Evolutionary conservation across 1,140 invertebrate species (phyloP).

Genomic region (Helicoverpa zea): DNA sequence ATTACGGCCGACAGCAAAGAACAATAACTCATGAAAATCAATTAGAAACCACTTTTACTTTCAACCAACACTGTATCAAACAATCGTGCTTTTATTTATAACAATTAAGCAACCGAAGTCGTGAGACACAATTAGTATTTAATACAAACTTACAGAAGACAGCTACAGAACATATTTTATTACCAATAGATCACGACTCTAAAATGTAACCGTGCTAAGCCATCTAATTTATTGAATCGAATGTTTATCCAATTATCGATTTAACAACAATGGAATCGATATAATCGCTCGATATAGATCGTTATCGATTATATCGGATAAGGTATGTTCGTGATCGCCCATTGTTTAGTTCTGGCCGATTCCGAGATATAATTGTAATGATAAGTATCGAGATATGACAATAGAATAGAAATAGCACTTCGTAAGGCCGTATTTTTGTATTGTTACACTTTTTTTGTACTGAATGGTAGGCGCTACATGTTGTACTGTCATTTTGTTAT

Average conservation of each 20-base stretch:
- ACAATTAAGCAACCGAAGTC: constrained; percentile 23
- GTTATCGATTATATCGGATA: constrained; percentile 40
- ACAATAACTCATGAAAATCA: constrained; percentile 8
- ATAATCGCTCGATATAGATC: constrained; percentile 49
- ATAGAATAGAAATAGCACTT: constrained; percentile 38
- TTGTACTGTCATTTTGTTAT: not conserved
- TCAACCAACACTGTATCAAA: constrained; percentile 1
- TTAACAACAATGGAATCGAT: constrained; percentile 49
- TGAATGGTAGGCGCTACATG: not conserved
- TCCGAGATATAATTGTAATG: constrained; percentile 44
- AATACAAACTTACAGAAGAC: not conserved
- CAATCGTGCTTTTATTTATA: constrained; percentile 32
- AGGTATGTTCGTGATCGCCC: constrained; percentile 46
- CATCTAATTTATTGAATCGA: constrained; percentile 50
- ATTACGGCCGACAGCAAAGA: not conserved
- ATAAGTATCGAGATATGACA: constrained; percentile 31
- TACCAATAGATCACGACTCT: constrained; percentile 35
- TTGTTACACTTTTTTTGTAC: constrained; percentile 7
- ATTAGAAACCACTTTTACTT: constrained; percentile 38
- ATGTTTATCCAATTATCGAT: constrained; percentile 52
- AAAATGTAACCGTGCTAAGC: constrained; percentile 38
- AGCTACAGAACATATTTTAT: constrained; percentile 6
- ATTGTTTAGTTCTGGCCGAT: constrained; percentile 42
- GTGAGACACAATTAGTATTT: constrained; percentile 38
- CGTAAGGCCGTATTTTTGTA: constrained; percentile 30